Evolutionary conservation across 1,140 invertebrate species (phyloP), one percentile per base, ranked within the genome.

Genomic region (Bilobella aurantiaca): DNA sequence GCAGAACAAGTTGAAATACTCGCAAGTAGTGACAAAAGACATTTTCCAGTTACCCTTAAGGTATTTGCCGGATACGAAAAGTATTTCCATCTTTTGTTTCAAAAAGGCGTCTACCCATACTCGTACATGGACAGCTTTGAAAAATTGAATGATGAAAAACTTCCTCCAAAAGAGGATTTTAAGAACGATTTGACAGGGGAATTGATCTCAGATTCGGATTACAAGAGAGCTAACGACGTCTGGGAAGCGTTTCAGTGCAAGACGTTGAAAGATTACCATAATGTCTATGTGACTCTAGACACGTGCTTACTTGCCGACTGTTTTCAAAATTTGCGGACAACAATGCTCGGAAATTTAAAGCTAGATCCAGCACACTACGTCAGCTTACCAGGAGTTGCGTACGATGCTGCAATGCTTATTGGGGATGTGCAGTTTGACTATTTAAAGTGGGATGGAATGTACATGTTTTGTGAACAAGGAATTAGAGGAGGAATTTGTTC

Each of bases 381-480:
- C 28, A 29, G 25, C 25, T 21, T 58, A 3, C 57, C 57, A 8
- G 57, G 57, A 31, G 21, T 58, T 29, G 57, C 25, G 21, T 31
- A 28, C 12, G 57, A 58, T 29, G 8, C 3, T 29, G 21, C 23
- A 25, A 30, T 58, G 28, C 5, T 28, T 2, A 21, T 14, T 29
- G 57, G 57, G 21, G 30, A 58, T 8, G 57, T 58, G 3, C 8
- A 8, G 3, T 58, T 82, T 63, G 78, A 82, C 68, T 63, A 82
- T n/a, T 57, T 82, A 12, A 77, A 73, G 28, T 77, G 81, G 65
- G 71, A 76, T 64, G 75, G 79, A 56, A 78, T 75, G 73, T 56
- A 76, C 32, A 64, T 76, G 28, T 79, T 81, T 67, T 68, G 80
- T 59, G 74, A 78, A 63, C 66, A 31, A 23, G 71, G 67, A 5